Percentiles rank a stretch among this genome's conserved stretches.
These are phyloP conservation scores for Pocillopora meandrina DNA, from an alignment of 92 coral and sea anemone species.

Conservation along the genomic window DNA sequence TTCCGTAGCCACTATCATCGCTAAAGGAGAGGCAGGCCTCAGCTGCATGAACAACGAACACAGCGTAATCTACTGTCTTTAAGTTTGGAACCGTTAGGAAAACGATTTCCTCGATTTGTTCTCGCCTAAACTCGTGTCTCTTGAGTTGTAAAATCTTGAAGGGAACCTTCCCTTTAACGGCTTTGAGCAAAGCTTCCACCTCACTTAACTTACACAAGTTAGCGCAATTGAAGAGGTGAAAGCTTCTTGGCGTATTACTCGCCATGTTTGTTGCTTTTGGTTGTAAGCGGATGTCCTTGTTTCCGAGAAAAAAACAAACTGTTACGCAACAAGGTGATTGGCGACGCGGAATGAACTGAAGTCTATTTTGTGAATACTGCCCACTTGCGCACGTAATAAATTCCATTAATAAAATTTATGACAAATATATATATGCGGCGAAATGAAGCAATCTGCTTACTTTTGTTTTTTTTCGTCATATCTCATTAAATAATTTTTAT, in stretches of 20 bases:
- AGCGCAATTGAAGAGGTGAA: conserved; percentile 68
- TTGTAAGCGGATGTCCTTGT: background rate
- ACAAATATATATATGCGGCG: too few species aligned
- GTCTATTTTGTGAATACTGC: too few species aligned
- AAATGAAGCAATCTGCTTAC: too few species aligned
- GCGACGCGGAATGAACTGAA: too few species aligned
- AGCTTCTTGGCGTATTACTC: background rate
- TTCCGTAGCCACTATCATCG: conserved; percentile 46
- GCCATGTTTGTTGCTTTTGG: conserved; percentile 3
- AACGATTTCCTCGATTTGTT: background rate
- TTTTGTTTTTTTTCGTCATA: too few species aligned
- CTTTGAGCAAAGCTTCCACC: conserved; percentile 44
- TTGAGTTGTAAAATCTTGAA: conserved; percentile 20
- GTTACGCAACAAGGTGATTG: background rate
- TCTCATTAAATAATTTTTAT: too few species aligned
- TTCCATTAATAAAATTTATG: too few species aligned
- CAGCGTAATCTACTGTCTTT: conserved; percentile 30
- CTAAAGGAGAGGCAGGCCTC: conserved; percentile 48
- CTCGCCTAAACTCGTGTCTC: background rate
- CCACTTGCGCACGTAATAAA: too few species aligned
- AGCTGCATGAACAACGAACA: conserved; percentile 59
- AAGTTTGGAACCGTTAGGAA: background rate
- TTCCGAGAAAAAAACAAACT: background rate
- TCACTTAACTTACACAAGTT: conserved; percentile 48
- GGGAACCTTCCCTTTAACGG: conserved; percentile 31